Percentiles rank a stretch among this genome's conserved stretches.
These are phyloP conservation scores for Zoanthus solanderi DNA, from an alignment of 92 coral and sea anemone species.

Conservation along the genomic window DNA sequence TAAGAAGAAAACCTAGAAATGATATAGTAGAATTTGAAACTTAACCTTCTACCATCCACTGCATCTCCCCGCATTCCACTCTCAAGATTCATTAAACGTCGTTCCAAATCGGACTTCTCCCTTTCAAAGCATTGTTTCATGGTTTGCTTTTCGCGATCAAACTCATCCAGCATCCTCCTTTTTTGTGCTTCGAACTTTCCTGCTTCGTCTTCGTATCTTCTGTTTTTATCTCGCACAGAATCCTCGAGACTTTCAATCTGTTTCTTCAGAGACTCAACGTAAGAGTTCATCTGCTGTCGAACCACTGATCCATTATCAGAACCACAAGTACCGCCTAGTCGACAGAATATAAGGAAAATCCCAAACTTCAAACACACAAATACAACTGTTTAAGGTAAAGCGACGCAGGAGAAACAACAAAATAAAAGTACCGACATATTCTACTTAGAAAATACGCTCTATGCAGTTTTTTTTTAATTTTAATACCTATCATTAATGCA, in stretches of 20 bases:
- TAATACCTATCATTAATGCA: too few relatives aligned
- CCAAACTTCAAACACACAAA: neutral
- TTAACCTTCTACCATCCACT: slow-evolving; percentile 45
- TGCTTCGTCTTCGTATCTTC: slow-evolving; percentile 75
- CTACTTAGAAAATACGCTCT: too few relatives aligned
- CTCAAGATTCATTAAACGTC: slow-evolving; percentile 60
- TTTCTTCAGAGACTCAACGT: slow-evolving; percentile 62
- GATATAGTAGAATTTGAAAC: neutral
- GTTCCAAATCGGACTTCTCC: slow-evolving; percentile 63
- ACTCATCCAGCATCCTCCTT: slow-evolving; percentile 73
- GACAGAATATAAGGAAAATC: neutral
- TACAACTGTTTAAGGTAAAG: neutral
- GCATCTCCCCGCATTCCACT: slow-evolving; percentile 28
- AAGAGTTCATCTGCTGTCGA: slow-evolving; percentile 24
- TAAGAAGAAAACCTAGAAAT: neutral
- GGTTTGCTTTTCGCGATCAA: slow-evolving; percentile 73
- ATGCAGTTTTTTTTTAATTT: too few relatives aligned
- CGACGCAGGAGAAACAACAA: neutral
- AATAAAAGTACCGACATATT: neutral
- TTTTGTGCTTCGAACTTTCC: slow-evolving; percentile 73
- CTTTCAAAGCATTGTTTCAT: slow-evolving; percentile 70
- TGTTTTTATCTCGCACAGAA: slow-evolving; percentile 60
- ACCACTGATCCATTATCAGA: slow-evolving; percentile 5
- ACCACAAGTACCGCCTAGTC: slow-evolving; percentile 18
- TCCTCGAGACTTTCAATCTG: slow-evolving; percentile 74